These are phyloP conservation scores for Odontophorus gujanensis DNA, from an alignment of 2,113 vertebrate genomes.

Conservation along the genomic window DNA sequence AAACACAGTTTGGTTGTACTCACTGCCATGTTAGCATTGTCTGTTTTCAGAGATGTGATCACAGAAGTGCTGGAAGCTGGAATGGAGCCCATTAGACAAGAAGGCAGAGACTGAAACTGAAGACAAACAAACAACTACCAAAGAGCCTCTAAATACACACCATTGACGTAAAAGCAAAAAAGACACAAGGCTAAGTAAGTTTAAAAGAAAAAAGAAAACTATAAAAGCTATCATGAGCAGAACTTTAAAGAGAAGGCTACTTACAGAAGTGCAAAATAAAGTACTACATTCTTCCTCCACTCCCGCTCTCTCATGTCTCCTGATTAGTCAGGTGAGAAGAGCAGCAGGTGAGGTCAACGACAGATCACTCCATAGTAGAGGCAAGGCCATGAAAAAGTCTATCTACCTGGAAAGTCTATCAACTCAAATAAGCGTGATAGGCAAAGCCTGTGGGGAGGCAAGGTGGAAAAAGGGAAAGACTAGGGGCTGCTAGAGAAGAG, in stretches of 20 bases:
- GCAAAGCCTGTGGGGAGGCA: neutral
- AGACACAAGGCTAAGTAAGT: neutral
- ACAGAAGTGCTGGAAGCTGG: neutral
- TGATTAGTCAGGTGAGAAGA: neutral
- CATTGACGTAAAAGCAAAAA: neutral
- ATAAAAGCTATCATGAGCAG: fast-evolving
- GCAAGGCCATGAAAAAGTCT: too few species aligned
- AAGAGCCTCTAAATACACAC: neutral
- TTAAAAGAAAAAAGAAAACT: neutral
- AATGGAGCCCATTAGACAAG: neutral
- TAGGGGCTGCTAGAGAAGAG: fast-evolving
- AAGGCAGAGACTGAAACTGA: neutral
- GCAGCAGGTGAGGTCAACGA: neutral
- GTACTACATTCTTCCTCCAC: neutral
- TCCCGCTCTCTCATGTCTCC: neutral
- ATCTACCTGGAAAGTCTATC: neutral
- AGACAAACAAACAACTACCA: neutral
- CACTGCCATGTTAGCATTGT: neutral
- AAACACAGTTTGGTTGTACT: neutral
- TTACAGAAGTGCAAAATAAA: neutral
- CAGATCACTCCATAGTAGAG: neutral
- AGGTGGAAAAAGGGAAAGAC: too few species aligned
- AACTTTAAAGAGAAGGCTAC: fast-evolving
- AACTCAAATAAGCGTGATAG: neutral
- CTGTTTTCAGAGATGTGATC: neutral